A percentile compares a stretch with the other conserved stretches of the same genome.
Evolutionary conservation across 2,797 vertebrate genomes (phyloP).

Genomic region (Cirrhinus molitorella): DNA sequence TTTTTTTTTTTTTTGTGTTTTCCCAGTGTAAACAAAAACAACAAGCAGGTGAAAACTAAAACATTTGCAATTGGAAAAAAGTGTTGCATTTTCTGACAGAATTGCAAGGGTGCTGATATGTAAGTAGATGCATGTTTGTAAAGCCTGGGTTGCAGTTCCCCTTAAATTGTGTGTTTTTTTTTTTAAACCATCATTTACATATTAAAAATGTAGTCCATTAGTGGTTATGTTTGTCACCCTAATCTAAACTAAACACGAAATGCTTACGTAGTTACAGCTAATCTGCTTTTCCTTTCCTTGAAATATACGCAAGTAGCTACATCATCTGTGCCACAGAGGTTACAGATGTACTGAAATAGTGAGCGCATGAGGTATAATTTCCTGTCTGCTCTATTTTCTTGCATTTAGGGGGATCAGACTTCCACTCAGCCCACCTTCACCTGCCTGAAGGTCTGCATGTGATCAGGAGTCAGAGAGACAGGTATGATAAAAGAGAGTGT

Average conservation of each 20-base stretch:
- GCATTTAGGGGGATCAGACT: background rate
- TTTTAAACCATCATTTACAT: no score
- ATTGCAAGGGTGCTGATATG: no score
- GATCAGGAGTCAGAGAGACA: background rate
- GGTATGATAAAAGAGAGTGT: background rate
- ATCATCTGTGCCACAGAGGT: background rate
- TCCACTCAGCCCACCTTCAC: background rate
- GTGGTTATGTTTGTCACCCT: background rate
- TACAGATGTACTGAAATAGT: background rate
- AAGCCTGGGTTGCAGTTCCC: no score
- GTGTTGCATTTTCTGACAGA: no score
- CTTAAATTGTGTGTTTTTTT: no score
- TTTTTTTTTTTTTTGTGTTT: no score
- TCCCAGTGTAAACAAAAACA: no score
- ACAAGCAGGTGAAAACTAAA: no score
- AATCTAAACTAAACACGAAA: background rate
- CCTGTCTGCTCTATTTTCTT: background rate
- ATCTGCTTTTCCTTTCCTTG: background rate
- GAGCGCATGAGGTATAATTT: background rate
- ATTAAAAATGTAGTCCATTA: background rate
- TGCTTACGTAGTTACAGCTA: background rate
- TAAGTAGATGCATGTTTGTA: no score
- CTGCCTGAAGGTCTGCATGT: background rate
- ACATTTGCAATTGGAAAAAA: no score
- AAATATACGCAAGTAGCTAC: background rate